phyloP scores from a whole-genome alignment of 2,797 vertebrate species.

The Pogoniulus pusillus region DNA sequence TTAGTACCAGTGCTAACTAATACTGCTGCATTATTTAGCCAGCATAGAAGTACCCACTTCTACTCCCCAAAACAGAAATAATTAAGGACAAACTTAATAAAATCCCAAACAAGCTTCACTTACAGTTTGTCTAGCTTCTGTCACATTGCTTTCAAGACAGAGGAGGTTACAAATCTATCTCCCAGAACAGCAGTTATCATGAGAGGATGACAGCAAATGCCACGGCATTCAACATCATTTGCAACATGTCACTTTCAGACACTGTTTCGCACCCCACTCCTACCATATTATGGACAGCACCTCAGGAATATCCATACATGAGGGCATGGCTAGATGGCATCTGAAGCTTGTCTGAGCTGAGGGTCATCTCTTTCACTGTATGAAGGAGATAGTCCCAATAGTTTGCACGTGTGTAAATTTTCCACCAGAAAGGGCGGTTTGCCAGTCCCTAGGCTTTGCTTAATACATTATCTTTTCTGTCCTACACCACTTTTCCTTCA shows the following conservation, averaged over 20 bases:
- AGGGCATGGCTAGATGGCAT: not conserved
- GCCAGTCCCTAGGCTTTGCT: not conserved
- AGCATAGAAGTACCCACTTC: not conserved
- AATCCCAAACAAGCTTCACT: not conserved
- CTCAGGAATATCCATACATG: not conserved
- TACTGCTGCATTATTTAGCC: not conserved
- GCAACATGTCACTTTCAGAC: not conserved
- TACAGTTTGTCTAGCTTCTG: not conserved
- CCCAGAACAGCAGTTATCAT: not conserved
- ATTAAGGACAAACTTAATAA: not conserved
- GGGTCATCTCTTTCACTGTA: rapidly evolving
- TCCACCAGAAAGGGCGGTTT: not conserved
- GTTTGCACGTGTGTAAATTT: not conserved
- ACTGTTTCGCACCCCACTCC: not conserved
- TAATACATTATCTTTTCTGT: not conserved
- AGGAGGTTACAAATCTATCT: not conserved
- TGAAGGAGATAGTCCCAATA: not conserved
- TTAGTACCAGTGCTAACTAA: too few species aligned
- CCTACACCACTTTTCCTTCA: not conserved
- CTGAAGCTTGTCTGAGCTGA: not conserved
- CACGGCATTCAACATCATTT: not conserved
- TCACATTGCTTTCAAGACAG: not conserved
- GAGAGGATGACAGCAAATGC: not conserved
- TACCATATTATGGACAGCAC: not conserved
- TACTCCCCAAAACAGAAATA: not conserved